These are phyloP conservation scores for Drosophila trapezifrons DNA, from an alignment of 1,140 invertebrate genomes.

Conservation along the genomic window DNA sequence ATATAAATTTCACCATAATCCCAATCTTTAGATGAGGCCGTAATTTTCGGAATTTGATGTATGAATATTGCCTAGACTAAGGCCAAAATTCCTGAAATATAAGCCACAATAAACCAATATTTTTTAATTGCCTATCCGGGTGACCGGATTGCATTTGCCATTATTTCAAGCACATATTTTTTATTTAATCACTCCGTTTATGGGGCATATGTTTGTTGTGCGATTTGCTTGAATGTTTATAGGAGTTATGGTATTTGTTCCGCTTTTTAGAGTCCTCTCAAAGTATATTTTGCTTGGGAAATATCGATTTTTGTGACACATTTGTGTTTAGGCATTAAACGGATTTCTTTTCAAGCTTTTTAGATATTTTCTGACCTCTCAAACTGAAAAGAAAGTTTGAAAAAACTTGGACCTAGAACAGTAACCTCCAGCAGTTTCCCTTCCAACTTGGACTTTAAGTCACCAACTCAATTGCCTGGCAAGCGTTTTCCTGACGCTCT, in stretches of 20 bases:
- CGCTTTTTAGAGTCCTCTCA: background rate
- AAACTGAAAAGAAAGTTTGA: background rate
- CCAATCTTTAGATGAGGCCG: background rate
- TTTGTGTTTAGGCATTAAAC: background rate
- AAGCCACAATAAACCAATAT: slow-evolving; percentile 6
- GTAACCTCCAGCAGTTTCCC: background rate
- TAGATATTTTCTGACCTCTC: background rate
- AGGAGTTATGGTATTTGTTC: background rate
- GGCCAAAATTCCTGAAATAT: slow-evolving; percentile 5
- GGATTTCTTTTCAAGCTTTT: background rate
- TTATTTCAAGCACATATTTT: slow-evolving; percentile 14
- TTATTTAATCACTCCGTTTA: slow-evolving; percentile 11
- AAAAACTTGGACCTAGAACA: background rate
- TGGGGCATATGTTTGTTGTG: slow-evolving; percentile 3
- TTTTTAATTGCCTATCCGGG: slow-evolving; percentile 17
- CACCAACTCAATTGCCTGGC: slow-evolving; percentile 43
- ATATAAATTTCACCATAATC: background rate
- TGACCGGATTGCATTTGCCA: background rate
- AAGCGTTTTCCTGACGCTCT: slow-evolving; percentile 38
- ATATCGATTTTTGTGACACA: slow-evolving; percentile 3
- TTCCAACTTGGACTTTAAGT: slow-evolving; percentile 7
- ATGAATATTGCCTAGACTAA: slow-evolving; percentile 9
- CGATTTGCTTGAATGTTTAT: slow-evolving; percentile 1
- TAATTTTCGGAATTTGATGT: slow-evolving; percentile 13
- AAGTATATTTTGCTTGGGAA: background rate